These are phyloP conservation scores for Paralichthys olivaceus DNA, from an alignment of 2,113 vertebrate species.

Conservation along the genomic window DNA sequence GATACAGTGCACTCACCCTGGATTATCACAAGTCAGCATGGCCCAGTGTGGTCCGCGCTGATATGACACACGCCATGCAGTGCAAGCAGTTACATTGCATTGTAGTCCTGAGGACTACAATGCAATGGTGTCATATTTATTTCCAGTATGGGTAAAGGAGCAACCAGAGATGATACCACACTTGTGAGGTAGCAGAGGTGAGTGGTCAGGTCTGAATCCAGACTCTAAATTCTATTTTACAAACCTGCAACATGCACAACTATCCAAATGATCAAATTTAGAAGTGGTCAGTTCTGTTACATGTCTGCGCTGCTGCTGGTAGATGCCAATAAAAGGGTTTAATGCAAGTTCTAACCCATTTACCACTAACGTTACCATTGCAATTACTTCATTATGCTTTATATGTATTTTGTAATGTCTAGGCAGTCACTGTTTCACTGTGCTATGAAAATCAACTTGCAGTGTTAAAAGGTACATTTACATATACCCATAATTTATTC, in stretches of 20 bases:
- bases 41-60: background rate
- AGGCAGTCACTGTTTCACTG: background rate
- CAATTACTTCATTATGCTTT: background rate
- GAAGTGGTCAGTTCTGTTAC: background rate
- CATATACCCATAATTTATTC: too few species aligned
- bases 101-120: background rate
- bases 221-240: background rate
- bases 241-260: background rate
- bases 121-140: background rate
- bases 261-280: background rate
- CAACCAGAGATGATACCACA: background rate
- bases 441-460: too few species aligned
- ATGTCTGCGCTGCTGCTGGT: background rate
- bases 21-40: background rate
- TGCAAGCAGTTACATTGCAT: background rate
- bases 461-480: too few species aligned
- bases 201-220: background rate
- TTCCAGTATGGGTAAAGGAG: constrained; percentile 7
- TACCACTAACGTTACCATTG: background rate
- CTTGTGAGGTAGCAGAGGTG: constrained; percentile 9
- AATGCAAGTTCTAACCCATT: background rate
- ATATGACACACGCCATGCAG: background rate
- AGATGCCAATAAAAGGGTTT: background rate
- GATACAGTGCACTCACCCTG: background rate
- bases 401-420: background rate